Evolutionary conservation across 1,140 invertebrate genomes (phyloP).

Genomic region (Neodiprion fabricii): DNA sequence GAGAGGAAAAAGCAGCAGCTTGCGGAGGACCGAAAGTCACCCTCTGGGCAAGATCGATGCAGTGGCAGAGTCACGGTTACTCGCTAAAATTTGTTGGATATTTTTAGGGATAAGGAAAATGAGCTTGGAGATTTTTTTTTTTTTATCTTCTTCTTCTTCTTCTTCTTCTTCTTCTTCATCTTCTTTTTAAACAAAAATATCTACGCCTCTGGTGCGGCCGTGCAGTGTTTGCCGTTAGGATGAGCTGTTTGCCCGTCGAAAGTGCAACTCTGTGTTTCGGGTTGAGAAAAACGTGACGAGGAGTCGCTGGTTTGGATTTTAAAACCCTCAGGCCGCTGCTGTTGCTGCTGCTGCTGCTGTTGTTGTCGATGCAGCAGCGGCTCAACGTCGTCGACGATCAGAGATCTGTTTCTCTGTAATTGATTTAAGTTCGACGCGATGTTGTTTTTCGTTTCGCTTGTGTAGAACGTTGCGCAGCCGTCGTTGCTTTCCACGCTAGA

Average conservation of each 20-base stretch:
- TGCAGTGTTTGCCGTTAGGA: neutral
- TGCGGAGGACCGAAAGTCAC: neutral
- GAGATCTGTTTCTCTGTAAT: neutral
- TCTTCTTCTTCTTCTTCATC: neutral
- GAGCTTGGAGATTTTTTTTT: conserved; percentile 11
- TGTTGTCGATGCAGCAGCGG: too few relatives aligned
- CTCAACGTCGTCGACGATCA: neutral
- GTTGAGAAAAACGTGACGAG: neutral
- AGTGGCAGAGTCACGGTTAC: neutral
- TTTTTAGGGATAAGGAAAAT: conserved; percentile 16
- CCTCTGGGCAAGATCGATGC: neutral
- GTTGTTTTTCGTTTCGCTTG: neutral
- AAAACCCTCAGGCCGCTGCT: neutral
- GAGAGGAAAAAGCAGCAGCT: too few relatives aligned
- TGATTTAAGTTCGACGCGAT: neutral
- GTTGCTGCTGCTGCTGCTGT: too few relatives aligned
- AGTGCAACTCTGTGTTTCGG: neutral
- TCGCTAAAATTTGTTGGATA: neutral
- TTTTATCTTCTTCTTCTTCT: neutral
- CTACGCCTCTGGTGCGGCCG: too few relatives aligned
- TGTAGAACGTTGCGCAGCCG: too few relatives aligned
- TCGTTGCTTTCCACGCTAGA: too few relatives aligned
- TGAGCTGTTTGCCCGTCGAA: neutral
- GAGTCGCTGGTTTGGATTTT: neutral
- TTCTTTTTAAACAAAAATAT: too few relatives aligned